These are phyloP conservation scores for Cheilosia grossa DNA, from an alignment of 2,888 invertebrate species.

Conservation along the genomic window DNA sequence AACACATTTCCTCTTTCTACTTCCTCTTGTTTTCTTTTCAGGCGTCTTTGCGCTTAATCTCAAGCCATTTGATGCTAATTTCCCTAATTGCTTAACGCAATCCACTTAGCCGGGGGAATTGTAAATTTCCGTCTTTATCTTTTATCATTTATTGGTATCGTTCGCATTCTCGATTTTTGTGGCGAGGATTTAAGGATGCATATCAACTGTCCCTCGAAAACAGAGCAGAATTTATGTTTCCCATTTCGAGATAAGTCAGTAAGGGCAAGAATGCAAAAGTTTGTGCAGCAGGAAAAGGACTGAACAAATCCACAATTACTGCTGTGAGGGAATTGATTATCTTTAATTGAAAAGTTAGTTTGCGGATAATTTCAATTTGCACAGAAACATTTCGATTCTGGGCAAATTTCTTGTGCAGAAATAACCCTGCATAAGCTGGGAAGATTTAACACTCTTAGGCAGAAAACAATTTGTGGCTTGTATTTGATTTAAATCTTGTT, in stretches of 20 bases:
- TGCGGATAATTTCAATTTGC: background rate
- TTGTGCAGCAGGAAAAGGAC: constrained; percentile 24
- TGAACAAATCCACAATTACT: constrained; percentile 43
- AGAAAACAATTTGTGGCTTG: no score
- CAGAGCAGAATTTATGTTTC: constrained; percentile 27
- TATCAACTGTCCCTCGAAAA: constrained; percentile 3
- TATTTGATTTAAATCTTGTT: no score
- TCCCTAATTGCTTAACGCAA: constrained; percentile 75
- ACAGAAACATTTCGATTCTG: no score
- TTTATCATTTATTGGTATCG: constrained; percentile 72
- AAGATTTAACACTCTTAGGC: no score
- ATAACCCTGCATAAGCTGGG: no score
- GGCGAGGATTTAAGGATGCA: constrained; percentile 31
- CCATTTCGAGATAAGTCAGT: constrained; percentile 9
- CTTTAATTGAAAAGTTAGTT: constrained; percentile 31
- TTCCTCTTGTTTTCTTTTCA: constrained; percentile 21
- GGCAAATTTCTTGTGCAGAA: no score
- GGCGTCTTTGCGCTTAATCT: constrained; percentile 62
- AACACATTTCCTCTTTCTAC: constrained; percentile 31
- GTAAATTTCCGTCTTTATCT: constrained; percentile 70
- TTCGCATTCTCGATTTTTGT: constrained; percentile 48
- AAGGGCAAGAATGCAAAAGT: constrained; percentile 31
- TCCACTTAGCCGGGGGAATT: constrained; percentile 73
- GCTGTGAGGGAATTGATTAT: constrained; percentile 53
- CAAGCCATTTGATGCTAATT: constrained; percentile 74